These are phyloP conservation scores for Pristionchus pacificus DNA, from an alignment of 1,140 invertebrate species.

Conservation along the genomic window DNA sequence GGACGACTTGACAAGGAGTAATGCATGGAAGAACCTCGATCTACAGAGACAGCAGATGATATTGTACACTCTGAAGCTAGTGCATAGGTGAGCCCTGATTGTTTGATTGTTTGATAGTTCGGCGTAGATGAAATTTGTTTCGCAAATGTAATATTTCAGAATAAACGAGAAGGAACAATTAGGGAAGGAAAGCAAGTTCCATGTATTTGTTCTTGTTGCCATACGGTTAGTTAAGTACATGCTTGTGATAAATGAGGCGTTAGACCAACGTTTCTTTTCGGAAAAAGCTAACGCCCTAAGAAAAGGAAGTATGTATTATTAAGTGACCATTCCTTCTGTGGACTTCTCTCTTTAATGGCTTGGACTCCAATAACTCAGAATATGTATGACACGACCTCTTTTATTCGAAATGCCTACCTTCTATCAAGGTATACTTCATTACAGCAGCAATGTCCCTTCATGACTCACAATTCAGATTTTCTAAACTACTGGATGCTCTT, in stretches of 20 bases:
- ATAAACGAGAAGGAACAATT: conserved; percentile 78
- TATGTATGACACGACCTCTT: conserved; percentile 93
- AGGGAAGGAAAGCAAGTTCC: conserved; percentile 97
- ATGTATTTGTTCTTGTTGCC: conserved; percentile 87
- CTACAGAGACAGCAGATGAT: neutral
- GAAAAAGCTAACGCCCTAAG: too few species aligned
- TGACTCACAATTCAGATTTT: conserved; percentile 58
- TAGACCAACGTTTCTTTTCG: too few species aligned
- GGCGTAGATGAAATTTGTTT: too few species aligned
- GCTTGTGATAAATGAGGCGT: too few species aligned
- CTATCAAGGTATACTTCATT: conserved; percentile 62
- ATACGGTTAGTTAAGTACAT: conserved; percentile 72
- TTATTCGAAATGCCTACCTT: conserved; percentile 77
- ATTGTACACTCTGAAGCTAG: neutral
- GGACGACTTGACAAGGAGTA: neutral
- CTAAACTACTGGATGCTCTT: conserved; percentile 83
- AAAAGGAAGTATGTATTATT: conserved; percentile 37
- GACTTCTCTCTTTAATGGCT: conserved; percentile 80
- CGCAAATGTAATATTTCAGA: too few species aligned
- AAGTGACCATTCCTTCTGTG: conserved; percentile 85
- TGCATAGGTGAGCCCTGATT: too few species aligned
- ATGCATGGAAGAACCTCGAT: neutral
- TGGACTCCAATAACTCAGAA: conserved; percentile 76
- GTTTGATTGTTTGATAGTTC: too few species aligned
- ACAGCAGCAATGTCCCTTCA: too few species aligned